Evolutionary conservation across 1,140 invertebrate genomes (phyloP).

Genomic region (Listronotus oregonensis): DNA sequence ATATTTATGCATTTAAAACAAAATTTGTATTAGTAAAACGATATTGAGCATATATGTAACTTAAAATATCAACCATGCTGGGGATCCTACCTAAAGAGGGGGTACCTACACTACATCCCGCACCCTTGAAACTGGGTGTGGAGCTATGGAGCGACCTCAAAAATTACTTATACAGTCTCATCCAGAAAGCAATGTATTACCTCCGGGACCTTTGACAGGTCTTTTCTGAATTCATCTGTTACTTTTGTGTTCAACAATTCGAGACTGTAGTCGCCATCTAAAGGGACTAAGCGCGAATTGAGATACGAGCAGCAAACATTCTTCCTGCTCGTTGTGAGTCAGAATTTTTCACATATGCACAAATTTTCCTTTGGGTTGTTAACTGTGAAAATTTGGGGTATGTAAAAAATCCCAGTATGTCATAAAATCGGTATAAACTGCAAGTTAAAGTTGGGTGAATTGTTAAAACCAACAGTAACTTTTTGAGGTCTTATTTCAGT

Average conservation of each 20-base stretch:
- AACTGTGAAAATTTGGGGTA: background rate
- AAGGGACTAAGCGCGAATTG: constrained; percentile 42
- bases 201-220: constrained; percentile 48
- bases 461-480: constrained; percentile 57
- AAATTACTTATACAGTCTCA: constrained; percentile 57
- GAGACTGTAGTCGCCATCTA: constrained; percentile 31
- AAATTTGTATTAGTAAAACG: constrained; percentile 3
- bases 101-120: constrained; percentile 47
- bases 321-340: constrained; percentile 8
- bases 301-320: constrained; percentile 13
- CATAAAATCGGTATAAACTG: constrained; percentile 24
- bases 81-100: constrained; percentile 52
- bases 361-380: background rate
- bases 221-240: constrained; percentile 56
- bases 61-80: constrained; percentile 33
- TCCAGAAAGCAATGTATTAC: constrained; percentile 56
- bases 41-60: constrained; percentile 10
- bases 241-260: constrained; percentile 54
- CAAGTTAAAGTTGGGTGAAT: constrained; percentile 50
- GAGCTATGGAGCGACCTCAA: constrained; percentile 54
- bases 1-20: too few relatives aligned
- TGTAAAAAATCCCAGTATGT: background rate
- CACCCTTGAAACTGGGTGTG: constrained; percentile 26
- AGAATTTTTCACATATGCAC: too few relatives aligned
- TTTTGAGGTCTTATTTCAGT: constrained; percentile 56